Percentiles rank a stretch among this genome's conserved stretches.
These are phyloP conservation scores for Acleris laterana DNA, from an alignment of 2,888 invertebrate species.

Conservation along the genomic window DNA sequence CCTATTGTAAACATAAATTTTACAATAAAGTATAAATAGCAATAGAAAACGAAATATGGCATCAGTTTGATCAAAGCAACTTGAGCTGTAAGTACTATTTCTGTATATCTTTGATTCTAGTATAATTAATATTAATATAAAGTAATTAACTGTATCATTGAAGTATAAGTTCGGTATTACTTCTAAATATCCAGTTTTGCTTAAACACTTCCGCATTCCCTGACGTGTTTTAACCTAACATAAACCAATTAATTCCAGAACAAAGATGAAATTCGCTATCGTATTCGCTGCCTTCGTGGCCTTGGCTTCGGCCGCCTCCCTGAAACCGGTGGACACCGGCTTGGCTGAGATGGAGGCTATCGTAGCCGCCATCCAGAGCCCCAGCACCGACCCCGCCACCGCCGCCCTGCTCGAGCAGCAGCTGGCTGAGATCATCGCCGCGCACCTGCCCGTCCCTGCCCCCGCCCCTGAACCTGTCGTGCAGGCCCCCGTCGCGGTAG, in stretches of 20 bases:
- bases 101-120: not conserved
- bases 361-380: constrained; percentile 60
- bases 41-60: not conserved
- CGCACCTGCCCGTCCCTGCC: constrained; percentile 41
- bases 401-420: constrained; percentile 54
- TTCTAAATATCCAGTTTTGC: no score
- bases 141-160: no score
- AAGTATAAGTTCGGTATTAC: no score
- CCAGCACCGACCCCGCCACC: constrained; percentile 62
- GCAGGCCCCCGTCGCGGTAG: constrained; percentile 43
- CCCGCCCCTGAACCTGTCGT: constrained; percentile 42
- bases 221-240: not conserved
- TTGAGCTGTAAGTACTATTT: constrained; percentile 31
- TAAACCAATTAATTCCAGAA: constrained; percentile 41
- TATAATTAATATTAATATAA: no score
- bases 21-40: constrained; percentile 21
- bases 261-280: constrained; percentile 65
- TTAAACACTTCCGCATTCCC: no score
- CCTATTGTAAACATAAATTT: constrained; percentile 10
- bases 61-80: constrained; percentile 30
- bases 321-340: constrained; percentile 44
- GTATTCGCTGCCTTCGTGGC: constrained; percentile 58
- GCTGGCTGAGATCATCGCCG: constrained; percentile 49
- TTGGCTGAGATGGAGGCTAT: constrained; percentile 50
- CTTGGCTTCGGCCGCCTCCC: constrained; percentile 50